Evolutionary conservation across 2,888 invertebrate genomes (phyloP), one percentile per base, ranked within the genome.

Genomic region (Epirrhoe tristata): DNA sequence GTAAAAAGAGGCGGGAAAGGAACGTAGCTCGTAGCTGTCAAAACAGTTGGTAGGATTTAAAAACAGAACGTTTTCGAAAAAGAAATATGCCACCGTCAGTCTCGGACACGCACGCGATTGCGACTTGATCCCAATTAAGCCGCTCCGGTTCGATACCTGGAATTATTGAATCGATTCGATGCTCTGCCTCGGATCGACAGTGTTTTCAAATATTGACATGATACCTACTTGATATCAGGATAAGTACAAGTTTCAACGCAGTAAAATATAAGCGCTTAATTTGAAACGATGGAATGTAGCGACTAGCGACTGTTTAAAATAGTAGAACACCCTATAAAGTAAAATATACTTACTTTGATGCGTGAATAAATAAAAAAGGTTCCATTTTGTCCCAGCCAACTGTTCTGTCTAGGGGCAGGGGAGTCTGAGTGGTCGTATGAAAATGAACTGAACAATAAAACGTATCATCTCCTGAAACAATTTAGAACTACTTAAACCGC

Each of bases 81-180:
- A 34, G 17, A 53, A 61, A 43, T 52, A 39, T 57, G 55, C 46
- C 46, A n/a, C 36, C 63, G 34, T 50, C 48, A 54, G 66, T 65
- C 69, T 67, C 59, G 55, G 17, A 6, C 66, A 66, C 63, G 74
- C 66, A 72, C 72, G 72, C 70, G 72, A 73, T 72, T 79, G 76
- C 80, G 77, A 81, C 82, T 83, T 80, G 83, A 87, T 85, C 86
- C 84, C 87, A 89, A 90, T 90, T 88, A 90, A 90, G 83, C 83
- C 81, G 71, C 77, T 78, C 83, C 46, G 56, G 51, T 52, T 82
- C 85, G 84, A 86, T 86, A 86, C 88, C 86, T 82, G 86, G 88
- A 75, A 84, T 87, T 84, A 86, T 84, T 75, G 77, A 74, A 77
- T 77, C 79, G 81, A 79, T 80, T 75, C 74, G 77, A 77, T 76